A percentile compares a stretch with the other conserved stretches of the same genome.
Evolutionary conservation across 2,113 vertebrate species (phyloP).

Genomic region (Natator depressus): DNA sequence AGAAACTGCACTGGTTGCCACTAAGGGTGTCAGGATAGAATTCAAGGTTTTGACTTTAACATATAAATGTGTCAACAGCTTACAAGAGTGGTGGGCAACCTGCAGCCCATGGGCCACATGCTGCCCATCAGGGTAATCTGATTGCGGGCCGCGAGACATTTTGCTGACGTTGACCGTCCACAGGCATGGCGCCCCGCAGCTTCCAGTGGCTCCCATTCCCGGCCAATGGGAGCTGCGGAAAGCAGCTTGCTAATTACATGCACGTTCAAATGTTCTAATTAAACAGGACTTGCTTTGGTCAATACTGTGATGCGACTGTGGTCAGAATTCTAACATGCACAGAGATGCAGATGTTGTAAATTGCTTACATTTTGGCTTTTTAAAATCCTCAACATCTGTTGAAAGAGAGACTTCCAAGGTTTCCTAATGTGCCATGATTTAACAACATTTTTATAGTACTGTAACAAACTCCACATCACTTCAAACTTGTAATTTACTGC

Average conservation of each 20-base stretch:
- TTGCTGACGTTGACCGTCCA: too few relatives aligned
- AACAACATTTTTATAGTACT: constrained; percentile 42
- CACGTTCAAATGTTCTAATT: not conserved
- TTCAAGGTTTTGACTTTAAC: not conserved
- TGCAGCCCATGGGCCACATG: too few relatives aligned
- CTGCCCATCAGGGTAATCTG: too few relatives aligned
- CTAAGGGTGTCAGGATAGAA: not conserved
- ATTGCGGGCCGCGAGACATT: too few relatives aligned
- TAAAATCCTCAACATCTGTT: constrained; percentile 26
- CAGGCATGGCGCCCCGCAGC: too few relatives aligned
- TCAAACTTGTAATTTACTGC: constrained; percentile 54
- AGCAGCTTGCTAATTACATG: not conserved
- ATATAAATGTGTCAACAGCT: too few relatives aligned
- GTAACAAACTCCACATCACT: constrained; percentile 40
- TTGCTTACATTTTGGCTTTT: constrained; percentile 57
- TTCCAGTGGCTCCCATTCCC: too few relatives aligned
- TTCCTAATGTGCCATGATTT: constrained; percentile 38
- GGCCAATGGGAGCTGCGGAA: too few relatives aligned
- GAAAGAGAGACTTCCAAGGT: not conserved
- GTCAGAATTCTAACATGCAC: constrained; percentile 20
- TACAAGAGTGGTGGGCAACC: too few relatives aligned
- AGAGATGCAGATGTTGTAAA: constrained; percentile 34
- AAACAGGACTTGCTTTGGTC: not conserved
- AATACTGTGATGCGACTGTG: not conserved
- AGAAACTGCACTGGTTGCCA: not conserved